These are phyloP conservation scores for Drosophila bipectinata DNA, from an alignment of 1,140 invertebrate species.

Conservation along the genomic window DNA sequence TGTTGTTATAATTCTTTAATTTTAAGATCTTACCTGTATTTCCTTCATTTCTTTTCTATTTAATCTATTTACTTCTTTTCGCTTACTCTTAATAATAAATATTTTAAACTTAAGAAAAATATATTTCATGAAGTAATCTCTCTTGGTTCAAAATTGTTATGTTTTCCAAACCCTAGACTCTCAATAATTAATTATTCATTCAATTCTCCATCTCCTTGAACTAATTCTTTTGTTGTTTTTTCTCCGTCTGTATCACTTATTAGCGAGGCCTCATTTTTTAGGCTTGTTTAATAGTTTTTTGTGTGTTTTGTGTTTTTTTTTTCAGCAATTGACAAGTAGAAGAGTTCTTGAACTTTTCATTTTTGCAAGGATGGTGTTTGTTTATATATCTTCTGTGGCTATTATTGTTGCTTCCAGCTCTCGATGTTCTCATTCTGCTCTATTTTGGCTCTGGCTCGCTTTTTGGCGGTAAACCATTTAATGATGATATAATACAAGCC, in stretches of 20 bases:
- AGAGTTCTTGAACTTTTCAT: constrained; percentile 25
- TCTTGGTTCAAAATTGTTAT: no score
- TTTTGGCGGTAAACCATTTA: constrained; percentile 43
- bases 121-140: no score
- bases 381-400: neutral
- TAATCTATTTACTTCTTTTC: no score
- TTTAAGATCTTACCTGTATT: no score
- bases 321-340: constrained; percentile 38
- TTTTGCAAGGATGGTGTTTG: neutral
- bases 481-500: constrained; percentile 56
- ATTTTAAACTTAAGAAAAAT: no score
- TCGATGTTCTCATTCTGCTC: constrained; percentile 7
- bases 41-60: no score
- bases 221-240: constrained; percentile 18
- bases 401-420: constrained; percentile 8
- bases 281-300: constrained; percentile 2
- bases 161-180: neutral
- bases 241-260: constrained; percentile 1
- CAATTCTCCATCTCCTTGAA: constrained; percentile 19
- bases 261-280: constrained; percentile 12
- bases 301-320: constrained; percentile 11
- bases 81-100: no score
- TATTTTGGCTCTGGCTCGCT: neutral
- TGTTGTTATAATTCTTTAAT: no score
- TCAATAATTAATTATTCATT: neutral